phyloP scores from a whole-genome alignment of 2,888 invertebrate species.

The Dysmachus trigonus region DNA sequence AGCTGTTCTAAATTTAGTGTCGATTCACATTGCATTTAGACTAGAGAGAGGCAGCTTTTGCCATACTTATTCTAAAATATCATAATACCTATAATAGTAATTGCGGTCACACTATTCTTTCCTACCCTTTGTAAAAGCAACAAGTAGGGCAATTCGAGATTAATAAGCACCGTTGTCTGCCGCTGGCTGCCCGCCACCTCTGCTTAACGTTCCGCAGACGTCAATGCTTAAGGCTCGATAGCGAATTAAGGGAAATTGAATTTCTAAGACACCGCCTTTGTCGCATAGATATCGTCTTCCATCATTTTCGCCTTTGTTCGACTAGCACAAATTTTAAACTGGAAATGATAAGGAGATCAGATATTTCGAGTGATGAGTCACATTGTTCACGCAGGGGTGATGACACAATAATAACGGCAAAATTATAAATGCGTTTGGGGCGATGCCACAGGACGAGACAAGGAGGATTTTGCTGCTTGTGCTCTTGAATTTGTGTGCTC shows the following conservation, averaged over 20 bases:
- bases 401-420: background rate
- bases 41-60: too few species aligned
- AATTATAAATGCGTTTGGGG: background rate
- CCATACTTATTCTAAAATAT: too few species aligned
- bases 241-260: conserved; percentile 42
- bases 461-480: background rate
- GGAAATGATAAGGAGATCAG: background rate
- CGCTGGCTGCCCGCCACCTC: background rate
- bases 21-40: too few species aligned
- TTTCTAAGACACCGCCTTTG: conserved; percentile 6
- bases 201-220: background rate
- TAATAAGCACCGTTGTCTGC: background rate
- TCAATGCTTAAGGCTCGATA: conserved; percentile 16
- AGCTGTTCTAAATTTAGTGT: too few species aligned
- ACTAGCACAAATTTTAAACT: background rate
- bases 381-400: background rate
- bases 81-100: too few species aligned
- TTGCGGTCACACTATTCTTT: too few species aligned
- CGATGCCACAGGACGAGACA: background rate
- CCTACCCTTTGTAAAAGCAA: too few species aligned
- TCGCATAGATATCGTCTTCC: background rate
- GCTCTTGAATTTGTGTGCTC: background rate
- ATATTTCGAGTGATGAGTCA: background rate
- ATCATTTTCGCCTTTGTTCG: background rate
- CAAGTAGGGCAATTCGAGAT: background rate